Base-by-base conservation (phyloP, 1,140 invertebrate species). In the Pygmarrhopalites habei region DNA sequence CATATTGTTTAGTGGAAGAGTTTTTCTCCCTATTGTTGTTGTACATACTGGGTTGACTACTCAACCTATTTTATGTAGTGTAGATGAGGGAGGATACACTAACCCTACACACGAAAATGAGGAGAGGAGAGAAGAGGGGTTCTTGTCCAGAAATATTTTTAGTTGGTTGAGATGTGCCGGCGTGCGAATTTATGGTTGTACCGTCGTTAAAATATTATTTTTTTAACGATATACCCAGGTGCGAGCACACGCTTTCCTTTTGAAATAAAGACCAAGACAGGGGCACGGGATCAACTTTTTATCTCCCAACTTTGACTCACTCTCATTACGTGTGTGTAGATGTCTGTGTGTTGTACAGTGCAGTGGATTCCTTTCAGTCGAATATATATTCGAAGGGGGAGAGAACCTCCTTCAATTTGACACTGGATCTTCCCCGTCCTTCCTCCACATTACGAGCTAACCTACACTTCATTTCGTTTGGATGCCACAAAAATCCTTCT, bases 161-260 rank as follows among this genome's bases (percentile, higher is more conserved):
- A n/a, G 32, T 35, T 53, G 17, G 49, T 67, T 39, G 44, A 52
- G 57, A 51, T 47, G 47, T 44, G 60, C 66, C 64, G 64, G 51
- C 64, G 68, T 69, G 68, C 68, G 68, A 69, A 69, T 69, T 69
- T 69, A 69, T 66, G 68, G 62, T 61, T 60, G 61, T 52, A 35
- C 32, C 46, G 57, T 64, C 64, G 62, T 69, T 66, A 69, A 69
- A 69, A 63, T 65, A 64, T 64, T n/a, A n/a, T n/a, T n/a, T n/a
- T 66, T 62, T 65, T 69, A 61, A 66, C 62, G 60, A 64, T 64
- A n/a, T 57, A 52, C 60, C 68, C 64, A 69, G 64, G 68, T 69
- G 68, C 60, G 64, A 66, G 64, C 63, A 63, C 63, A 65, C 63
- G 64, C 57, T 56, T 60, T n/a, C n/a, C n/a, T n/a, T n/a, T n/a